Conservation (phyloP, 2,113 vertebrate species). For the Spheniscus mendiculus region DNA sequence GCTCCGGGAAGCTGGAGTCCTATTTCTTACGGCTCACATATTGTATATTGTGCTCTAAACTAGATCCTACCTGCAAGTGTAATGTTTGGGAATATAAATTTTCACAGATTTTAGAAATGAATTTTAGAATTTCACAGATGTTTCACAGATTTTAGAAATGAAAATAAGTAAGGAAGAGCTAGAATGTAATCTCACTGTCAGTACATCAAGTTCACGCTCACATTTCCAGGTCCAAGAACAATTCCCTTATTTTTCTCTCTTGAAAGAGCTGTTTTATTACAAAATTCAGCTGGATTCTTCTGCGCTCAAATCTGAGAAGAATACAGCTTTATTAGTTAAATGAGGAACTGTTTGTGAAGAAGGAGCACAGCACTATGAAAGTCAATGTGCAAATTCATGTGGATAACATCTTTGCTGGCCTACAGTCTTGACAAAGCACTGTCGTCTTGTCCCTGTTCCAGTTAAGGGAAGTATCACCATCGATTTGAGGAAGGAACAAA, state of each 20-base stretch:
- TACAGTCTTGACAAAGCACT: background rate
- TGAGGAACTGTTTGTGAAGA: background rate
- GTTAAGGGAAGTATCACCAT: background rate
- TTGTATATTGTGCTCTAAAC: background rate
- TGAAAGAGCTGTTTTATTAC: background rate
- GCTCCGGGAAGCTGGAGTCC: conserved; percentile 15
- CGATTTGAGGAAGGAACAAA: background rate
- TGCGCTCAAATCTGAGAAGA: background rate
- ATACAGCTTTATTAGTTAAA: background rate
- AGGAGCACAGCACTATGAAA: background rate
- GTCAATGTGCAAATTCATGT: background rate
- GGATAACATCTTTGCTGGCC: background rate
- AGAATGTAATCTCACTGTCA: background rate
- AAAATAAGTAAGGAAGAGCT: background rate
- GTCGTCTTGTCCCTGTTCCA: background rate
- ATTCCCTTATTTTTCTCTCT: background rate
- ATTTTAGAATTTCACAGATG: no score
- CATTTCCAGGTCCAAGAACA: background rate
- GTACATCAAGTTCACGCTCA: background rate
- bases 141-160: background rate
- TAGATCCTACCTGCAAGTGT: background rate
- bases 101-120: background rate
- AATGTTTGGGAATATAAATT: background rate
- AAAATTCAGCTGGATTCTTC: background rate
- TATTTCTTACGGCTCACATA: conserved; percentile 1